Percentiles rank a stretch among this genome's conserved stretches.
These are phyloP conservation scores for Psammodynastes pulverulentus DNA, from an alignment of 2,113 vertebrate genomes.

Conservation along the genomic window DNA sequence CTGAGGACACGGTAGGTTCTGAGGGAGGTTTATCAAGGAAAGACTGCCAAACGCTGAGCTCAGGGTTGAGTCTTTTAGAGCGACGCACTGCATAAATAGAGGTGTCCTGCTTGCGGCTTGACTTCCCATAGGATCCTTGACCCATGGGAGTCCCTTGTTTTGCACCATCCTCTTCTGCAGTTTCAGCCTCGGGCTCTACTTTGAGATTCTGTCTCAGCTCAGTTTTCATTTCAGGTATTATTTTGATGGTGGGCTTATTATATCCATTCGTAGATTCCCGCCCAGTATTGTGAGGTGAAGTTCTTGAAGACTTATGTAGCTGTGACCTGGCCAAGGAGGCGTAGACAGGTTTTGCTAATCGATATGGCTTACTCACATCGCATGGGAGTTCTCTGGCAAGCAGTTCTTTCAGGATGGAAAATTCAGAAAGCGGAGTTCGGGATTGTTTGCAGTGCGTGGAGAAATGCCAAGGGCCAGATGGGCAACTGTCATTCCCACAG, in stretches of 20 bases:
- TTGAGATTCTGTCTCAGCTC: constrained; percentile 31
- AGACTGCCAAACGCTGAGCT: constrained; percentile 69
- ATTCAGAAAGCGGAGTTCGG: constrained; percentile 49
- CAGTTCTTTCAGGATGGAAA: constrained; percentile 89
- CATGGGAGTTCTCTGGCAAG: constrained; percentile 83
- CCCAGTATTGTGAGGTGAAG: neutral
- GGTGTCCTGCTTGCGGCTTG: constrained; percentile 63
- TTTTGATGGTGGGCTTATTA: constrained; percentile 10
- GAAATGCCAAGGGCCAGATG: constrained; percentile 35
- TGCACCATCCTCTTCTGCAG: constrained; percentile 43
- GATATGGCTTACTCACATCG: constrained; percentile 95
- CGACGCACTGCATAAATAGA: constrained; percentile 79
- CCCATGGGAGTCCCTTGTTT: neutral
- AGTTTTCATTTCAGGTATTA: constrained; percentile 34
- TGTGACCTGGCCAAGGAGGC: constrained; percentile 57
- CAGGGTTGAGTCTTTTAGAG: constrained; percentile 86
- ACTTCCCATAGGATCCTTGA: constrained; percentile 21
- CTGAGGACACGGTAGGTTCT: fast-evolving
- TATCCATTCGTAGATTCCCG: constrained; percentile 4
- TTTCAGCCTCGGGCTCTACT: constrained; percentile 38
- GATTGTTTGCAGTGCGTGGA: constrained; percentile 41
- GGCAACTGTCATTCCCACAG: constrained; percentile 39
- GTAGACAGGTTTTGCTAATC: constrained; percentile 87
- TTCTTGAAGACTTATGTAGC: neutral
- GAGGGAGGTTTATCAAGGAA: constrained; percentile 44